Percentiles rank a stretch among this genome's conserved stretches.
Evolutionary conservation across 2,888 invertebrate genomes (phyloP).

Genomic region (Pyrrhosoma nymphula): DNA sequence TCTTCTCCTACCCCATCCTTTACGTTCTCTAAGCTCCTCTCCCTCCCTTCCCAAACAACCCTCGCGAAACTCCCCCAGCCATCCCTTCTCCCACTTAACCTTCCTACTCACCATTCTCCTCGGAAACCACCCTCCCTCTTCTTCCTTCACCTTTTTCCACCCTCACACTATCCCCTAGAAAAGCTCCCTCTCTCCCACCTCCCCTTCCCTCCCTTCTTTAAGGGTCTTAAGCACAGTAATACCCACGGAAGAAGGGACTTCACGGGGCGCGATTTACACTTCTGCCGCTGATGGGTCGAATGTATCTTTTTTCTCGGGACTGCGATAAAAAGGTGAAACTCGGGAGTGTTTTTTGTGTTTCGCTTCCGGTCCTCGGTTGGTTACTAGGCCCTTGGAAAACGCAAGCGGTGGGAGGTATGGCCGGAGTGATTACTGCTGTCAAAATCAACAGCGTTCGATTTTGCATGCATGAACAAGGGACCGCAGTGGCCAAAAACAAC

Average conservation of each 20-base stretch:
- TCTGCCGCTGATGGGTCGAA: slow-evolving; percentile 14
- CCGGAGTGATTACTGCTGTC: neutral
- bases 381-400: neutral
- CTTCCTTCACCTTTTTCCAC: neutral
- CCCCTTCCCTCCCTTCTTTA: neutral
- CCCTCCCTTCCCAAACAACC: neutral
- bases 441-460: neutral
- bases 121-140: neutral
- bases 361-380: neutral
- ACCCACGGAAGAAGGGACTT: slow-evolving; percentile 30
- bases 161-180: neutral
- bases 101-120: neutral
- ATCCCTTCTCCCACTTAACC: neutral
- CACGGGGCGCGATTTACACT: slow-evolving; percentile 25
- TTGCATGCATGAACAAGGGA: neutral
- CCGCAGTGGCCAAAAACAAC: neutral
- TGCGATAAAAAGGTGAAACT: neutral
- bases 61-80: neutral
- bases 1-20: neutral
- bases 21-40: no score
- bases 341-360: neutral
- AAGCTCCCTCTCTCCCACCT: neutral
- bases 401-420: neutral
- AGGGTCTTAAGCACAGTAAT: slow-evolving; percentile 31
- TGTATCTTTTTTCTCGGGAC: neutral